Percentiles rank a stretch among this genome's conserved stretches.
phyloP scores from a whole-genome alignment of 2,888 invertebrate genomes.

The Diplazon laetatorius region DNA sequence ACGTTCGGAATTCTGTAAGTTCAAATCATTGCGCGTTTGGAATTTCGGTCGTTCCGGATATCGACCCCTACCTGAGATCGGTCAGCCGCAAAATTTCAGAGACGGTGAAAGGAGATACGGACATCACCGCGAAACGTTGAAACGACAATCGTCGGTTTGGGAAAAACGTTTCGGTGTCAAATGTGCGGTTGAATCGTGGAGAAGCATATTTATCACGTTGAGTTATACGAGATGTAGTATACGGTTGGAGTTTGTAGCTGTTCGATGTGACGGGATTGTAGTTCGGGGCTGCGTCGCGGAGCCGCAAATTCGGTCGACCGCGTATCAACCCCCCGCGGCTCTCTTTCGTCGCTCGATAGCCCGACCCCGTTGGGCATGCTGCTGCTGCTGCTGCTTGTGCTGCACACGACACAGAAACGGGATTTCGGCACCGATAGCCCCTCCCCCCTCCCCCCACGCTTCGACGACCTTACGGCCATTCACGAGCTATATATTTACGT shows the following conservation, averaged over 20 bases:
- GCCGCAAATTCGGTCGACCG: constrained; percentile 51
- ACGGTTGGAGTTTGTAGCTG: not conserved
- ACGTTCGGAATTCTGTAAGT: not conserved
- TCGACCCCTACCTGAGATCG: too few relatives aligned
- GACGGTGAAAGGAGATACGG: too few relatives aligned
- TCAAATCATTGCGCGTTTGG: too few relatives aligned
- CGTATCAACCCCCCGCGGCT: constrained; percentile 43
- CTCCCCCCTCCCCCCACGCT: not conserved
- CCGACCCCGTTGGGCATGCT: not conserved
- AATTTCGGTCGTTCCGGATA: too few relatives aligned
- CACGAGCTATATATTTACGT: constrained; percentile 25
- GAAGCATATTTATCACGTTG: constrained; percentile 55
- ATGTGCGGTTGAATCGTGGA: constrained; percentile 51
- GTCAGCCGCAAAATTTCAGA: too few relatives aligned
- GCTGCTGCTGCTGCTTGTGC: not conserved
- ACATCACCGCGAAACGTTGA: too few relatives aligned
- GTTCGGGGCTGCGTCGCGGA: constrained; percentile 15
- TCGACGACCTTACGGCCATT: not conserved
- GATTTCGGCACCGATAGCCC: too few relatives aligned
- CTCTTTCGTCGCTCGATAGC: constrained; percentile 34
- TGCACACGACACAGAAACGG: constrained; percentile 8
- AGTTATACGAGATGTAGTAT: constrained; percentile 9
- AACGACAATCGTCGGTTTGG: too few relatives aligned
- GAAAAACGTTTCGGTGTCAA: constrained; percentile 54
- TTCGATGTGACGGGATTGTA: too few relatives aligned